phyloP scores from a whole-genome alignment of 2,797 vertebrate species.

The Octomys mimax region DNA sequence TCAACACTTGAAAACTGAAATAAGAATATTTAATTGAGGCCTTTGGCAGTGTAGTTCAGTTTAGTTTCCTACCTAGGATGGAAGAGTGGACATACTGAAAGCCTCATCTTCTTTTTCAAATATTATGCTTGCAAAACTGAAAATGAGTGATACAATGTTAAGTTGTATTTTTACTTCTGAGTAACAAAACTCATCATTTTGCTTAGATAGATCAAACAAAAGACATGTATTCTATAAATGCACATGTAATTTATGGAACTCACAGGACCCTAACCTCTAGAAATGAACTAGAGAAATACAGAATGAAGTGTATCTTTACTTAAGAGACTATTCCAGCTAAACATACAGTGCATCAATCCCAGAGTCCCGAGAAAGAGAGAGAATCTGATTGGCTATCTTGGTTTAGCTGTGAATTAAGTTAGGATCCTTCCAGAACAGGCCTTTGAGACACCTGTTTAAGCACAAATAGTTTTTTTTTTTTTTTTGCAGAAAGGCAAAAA shows the following conservation, averaged over 20 bases:
- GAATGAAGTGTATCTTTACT: not conserved
- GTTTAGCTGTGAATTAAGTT: not conserved
- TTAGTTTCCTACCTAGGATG: slow-evolving; percentile 15
- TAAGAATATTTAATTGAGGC: slow-evolving; percentile 24
- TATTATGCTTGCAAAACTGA: slow-evolving; percentile 7
- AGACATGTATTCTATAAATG: not conserved
- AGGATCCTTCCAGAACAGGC: not conserved
- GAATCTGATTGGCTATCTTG: not conserved
- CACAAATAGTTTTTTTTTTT: not conserved
- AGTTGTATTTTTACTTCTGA: not conserved
- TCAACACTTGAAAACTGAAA: not conserved
- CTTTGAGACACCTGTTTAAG: not conserved
- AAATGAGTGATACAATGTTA: slow-evolving; percentile 17
- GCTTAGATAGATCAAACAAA: slow-evolving; percentile 41
- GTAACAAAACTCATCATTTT: slow-evolving; percentile 5
- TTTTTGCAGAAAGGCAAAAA: not conserved
- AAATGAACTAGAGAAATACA: slow-evolving; percentile 40
- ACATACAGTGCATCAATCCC: slow-evolving; percentile 11
- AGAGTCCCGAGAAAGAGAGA: not conserved
- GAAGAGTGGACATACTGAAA: not conserved
- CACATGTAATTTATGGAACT: not conserved
- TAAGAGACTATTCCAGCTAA: not conserved
- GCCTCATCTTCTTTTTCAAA: slow-evolving; percentile 29
- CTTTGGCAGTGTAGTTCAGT: not conserved
- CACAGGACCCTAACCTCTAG: not conserved